Evolutionary conservation across 2,888 invertebrate species (phyloP).

Genomic region (Oxycera nigricornis): DNA sequence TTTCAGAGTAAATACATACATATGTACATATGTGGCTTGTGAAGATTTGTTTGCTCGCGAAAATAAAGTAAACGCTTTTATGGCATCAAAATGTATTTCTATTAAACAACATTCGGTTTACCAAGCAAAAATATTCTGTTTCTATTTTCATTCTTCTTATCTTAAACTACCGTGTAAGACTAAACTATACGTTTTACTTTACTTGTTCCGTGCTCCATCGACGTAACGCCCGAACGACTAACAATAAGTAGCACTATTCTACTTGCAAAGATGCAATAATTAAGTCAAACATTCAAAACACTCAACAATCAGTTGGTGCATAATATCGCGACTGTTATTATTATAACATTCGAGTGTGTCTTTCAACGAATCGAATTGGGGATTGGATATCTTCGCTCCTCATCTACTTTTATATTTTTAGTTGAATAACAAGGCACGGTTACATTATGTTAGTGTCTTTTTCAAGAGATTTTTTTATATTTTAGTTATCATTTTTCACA

Average conservation of each 20-base stretch:
- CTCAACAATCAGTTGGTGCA: no score
- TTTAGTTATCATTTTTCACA: slow-evolving; percentile 7
- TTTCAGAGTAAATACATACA: no score
- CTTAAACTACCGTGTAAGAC: background rate
- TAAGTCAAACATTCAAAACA: no score
- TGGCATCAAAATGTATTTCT: slow-evolving; percentile 37
- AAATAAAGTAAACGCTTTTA: background rate
- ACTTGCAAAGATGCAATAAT: no score
- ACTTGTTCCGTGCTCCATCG: background rate
- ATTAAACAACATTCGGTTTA: slow-evolving; percentile 28
- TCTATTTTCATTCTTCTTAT: background rate
- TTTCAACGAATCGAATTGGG: no score
- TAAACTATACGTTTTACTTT: background rate
- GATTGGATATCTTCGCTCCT: no score
- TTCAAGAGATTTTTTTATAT: background rate
- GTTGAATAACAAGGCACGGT: slow-evolving; percentile 31
- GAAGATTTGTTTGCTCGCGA: no score
- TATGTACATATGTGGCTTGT: no score
- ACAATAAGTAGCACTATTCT: no score
- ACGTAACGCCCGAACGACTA: no score
- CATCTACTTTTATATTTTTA: slow-evolving; percentile 25
- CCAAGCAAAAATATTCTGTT: slow-evolving; percentile 32
- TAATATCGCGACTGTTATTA: no score
- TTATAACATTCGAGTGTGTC: no score
- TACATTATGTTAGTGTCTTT: slow-evolving; percentile 31